Conservation (phyloP, 2,888 invertebrate genomes). For the Rhingia campestris region DNA sequence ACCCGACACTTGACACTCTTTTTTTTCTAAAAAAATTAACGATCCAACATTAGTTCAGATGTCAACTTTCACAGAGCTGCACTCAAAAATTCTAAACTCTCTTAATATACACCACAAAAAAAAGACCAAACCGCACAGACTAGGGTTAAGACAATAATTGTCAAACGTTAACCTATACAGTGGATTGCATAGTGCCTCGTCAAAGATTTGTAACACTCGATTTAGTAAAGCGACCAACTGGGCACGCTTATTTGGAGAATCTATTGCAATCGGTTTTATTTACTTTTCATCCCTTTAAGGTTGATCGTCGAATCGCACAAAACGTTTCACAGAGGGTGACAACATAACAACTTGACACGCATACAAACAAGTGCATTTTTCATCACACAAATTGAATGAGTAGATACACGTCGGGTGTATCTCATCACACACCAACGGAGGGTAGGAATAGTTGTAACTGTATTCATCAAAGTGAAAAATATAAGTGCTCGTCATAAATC, state of each 20-base stretch:
- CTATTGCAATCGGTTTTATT: constrained; percentile 56
- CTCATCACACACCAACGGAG: background rate
- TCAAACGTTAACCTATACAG: constrained; percentile 58
- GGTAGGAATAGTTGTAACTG: constrained; percentile 43
- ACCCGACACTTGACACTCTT: background rate
- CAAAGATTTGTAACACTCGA: constrained; percentile 56
- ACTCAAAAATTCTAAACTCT: constrained; percentile 24
- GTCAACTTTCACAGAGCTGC: constrained; percentile 49
- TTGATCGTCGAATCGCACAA: constrained; percentile 27
- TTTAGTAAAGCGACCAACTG: constrained; percentile 14
- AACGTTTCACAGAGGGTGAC: constrained; percentile 52
- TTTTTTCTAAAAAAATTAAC: background rate
- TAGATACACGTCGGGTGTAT: background rate
- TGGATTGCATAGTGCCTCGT: constrained; percentile 20
- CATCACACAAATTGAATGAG: constrained; percentile 70
- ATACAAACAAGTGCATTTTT: constrained; percentile 72
- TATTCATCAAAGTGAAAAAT: constrained; percentile 73
- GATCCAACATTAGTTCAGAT: constrained; percentile 38
- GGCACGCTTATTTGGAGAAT: constrained; percentile 16
- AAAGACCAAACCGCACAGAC: background rate
- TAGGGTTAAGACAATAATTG: constrained; percentile 56
- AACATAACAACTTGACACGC: constrained; percentile 40
- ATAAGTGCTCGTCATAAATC: constrained; percentile 71
- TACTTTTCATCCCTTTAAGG: constrained; percentile 63
- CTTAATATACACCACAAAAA: background rate